Evolutionary conservation across 2,888 invertebrate genomes (phyloP).

Genomic region (Crossocerus cetratus): DNA sequence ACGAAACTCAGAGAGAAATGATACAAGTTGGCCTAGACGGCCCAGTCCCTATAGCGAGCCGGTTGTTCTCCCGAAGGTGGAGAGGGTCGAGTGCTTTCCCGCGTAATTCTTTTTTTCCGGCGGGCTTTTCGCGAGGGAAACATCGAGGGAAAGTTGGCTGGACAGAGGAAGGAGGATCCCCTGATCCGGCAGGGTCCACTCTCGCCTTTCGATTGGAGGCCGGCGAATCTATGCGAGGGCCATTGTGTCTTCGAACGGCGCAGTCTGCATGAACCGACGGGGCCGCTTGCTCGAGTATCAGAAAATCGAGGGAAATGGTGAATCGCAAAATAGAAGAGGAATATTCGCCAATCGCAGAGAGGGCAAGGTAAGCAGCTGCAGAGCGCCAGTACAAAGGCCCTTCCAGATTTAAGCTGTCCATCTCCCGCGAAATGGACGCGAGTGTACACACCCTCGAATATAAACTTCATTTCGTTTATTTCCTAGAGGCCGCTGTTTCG

Average conservation of each 20-base stretch:
- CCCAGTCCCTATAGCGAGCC: too few species aligned
- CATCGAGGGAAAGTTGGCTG: too few species aligned
- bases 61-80: too few species aligned
- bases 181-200: conserved; percentile 26
- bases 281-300: conserved; percentile 15
- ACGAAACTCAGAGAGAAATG: too few species aligned
- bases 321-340: conserved; percentile 16
- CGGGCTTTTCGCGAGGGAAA: background rate
- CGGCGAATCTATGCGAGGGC: conserved; percentile 10
- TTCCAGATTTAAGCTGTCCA: conserved; percentile 8
- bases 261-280: conserved; percentile 9
- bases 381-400: background rate
- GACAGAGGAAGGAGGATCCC: background rate
- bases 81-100: background rate
- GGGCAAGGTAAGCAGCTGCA: conserved; percentile 5
- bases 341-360: background rate
- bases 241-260: conserved; percentile 26
- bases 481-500: background rate
- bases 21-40: too few species aligned
- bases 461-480: background rate
- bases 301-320: conserved; percentile 27
- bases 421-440: conserved; percentile 1
- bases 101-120: conserved; percentile 33
- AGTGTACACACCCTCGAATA: background rate
- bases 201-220: conserved; percentile 32